Evolutionary conservation across 2,797 vertebrate genomes (phyloP), one percentile per base, ranked within the genome.

Genomic region (Alauda arvensis): DNA sequence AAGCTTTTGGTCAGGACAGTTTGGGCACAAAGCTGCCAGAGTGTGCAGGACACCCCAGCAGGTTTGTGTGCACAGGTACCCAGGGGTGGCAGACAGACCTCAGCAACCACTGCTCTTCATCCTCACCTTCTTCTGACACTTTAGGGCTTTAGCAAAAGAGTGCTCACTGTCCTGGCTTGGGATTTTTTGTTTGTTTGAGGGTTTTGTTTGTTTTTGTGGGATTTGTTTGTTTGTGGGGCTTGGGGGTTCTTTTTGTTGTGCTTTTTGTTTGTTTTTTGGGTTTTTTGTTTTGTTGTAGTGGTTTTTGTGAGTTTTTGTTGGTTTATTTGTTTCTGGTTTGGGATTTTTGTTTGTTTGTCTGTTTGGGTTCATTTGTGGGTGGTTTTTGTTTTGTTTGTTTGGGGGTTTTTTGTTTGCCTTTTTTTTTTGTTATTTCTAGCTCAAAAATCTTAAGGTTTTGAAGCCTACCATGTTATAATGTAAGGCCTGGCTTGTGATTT

Each of bases 391-490:
- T 16, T 25, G 8, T 15, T 26, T 25, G 18, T 10, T 48, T 40
- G 40, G 4, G n/a, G 24, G 6, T 63, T 63, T 21, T 9, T 33
- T 33, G 19, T 21, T 53, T n/a, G 12, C 34, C 34, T 37, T 45
- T 21, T 33, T 18, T 71, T 60, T 8, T n/a, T 56, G 24, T 59
- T 8, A 6, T 59, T 57, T 57, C 14, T 59, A 68, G 16, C 28
- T 80, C 40, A 60, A 74, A 37, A 69, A 59, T 48, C 16, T 51
- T 20, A 15, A 31, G 3, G 4, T 29, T 88, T 89, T 33, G 3
- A 71, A 74, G 48, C 34, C 37, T 52, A 5, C 18, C 0, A 0
- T 28, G 4, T n/a, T 56, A 7, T 10, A 80, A 37, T 24, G 12
- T n/a, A 39, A 76, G 17, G 57, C 40, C 40, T 75, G 25, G 29